Evolutionary conservation across 2,888 invertebrate species (phyloP).

Genomic region (Limenitis camilla): DNA sequence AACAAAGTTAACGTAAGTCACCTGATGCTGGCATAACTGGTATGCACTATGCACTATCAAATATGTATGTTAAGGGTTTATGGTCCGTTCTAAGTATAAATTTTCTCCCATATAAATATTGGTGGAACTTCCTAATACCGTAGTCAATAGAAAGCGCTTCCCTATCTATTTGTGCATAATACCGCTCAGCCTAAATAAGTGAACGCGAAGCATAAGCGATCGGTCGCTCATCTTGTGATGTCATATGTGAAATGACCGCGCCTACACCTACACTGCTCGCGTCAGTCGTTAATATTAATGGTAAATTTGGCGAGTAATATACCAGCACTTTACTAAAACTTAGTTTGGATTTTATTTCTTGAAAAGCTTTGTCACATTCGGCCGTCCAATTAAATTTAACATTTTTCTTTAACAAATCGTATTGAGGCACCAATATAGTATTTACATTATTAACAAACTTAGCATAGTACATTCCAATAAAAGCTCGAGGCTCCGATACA

Average conservation of each 20-base stretch:
- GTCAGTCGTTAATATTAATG: too few relatives aligned
- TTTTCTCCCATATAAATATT: background rate
- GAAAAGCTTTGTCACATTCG: too few relatives aligned
- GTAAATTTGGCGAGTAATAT: too few relatives aligned
- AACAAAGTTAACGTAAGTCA: too few relatives aligned
- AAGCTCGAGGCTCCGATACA: too few relatives aligned
- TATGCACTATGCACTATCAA: slow-evolving; percentile 4
- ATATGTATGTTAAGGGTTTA: background rate
- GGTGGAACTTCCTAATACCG: background rate
- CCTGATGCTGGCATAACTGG: slow-evolving; percentile 16
- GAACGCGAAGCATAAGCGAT: background rate
- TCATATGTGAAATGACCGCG: slow-evolving; percentile 14
- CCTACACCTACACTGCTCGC: background rate
- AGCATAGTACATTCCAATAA: too few relatives aligned
- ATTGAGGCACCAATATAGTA: too few relatives aligned
- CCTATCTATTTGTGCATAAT: background rate
- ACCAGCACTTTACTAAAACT: too few relatives aligned
- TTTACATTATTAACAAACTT: too few relatives aligned
- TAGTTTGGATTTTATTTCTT: too few relatives aligned
- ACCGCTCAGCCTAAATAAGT: background rate
- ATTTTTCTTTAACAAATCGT: too few relatives aligned
- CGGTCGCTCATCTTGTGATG: background rate
- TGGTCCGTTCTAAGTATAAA: background rate
- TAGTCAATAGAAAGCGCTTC: background rate
- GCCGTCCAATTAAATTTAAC: too few relatives aligned